These are phyloP conservation scores for Diloba caeruleocephala DNA, from an alignment of 2,888 invertebrate genomes.

Conservation along the genomic window DNA sequence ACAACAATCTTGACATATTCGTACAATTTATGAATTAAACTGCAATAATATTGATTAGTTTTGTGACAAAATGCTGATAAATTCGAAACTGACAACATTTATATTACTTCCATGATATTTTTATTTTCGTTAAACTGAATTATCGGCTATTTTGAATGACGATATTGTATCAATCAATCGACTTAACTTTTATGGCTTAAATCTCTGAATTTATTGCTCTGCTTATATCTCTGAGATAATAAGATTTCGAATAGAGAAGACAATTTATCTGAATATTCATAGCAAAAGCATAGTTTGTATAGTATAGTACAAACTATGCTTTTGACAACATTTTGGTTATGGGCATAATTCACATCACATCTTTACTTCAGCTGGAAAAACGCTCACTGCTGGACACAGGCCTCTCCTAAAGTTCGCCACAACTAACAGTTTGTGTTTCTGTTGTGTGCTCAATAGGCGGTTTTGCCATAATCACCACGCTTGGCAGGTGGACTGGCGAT, in stretches of 20 bases:
- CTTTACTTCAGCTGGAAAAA: no score
- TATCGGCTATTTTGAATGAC: slow-evolving; percentile 35
- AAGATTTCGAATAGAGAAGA: slow-evolving; percentile 31
- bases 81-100: slow-evolving; percentile 30
- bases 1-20: slow-evolving; percentile 29
- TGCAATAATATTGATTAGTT: slow-evolving; percentile 37
- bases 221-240: slow-evolving; percentile 28
- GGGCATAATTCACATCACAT: no score
- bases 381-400: no score
- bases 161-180: slow-evolving; percentile 47
- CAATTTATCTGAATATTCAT: slow-evolving; percentile 29
- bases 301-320: slow-evolving; percentile 27
- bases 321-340: slow-evolving; percentile 18
- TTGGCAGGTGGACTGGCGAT: no score
- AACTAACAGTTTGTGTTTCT: no score
- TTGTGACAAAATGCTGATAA: slow-evolving; percentile 19
- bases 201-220: slow-evolving; percentile 45
- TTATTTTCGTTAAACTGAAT: slow-evolving; percentile 29
- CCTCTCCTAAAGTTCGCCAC: no score
- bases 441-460: no score
- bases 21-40: slow-evolving; percentile 18
- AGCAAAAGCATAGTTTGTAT: no score
- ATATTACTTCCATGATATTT: slow-evolving; percentile 44
- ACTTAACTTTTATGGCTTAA: slow-evolving; percentile 47
- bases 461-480: no score